Evolutionary conservation across 2,888 invertebrate species (phyloP), one percentile per base, ranked within the genome.

Genomic region (Dicyrtoma fusca): DNA sequence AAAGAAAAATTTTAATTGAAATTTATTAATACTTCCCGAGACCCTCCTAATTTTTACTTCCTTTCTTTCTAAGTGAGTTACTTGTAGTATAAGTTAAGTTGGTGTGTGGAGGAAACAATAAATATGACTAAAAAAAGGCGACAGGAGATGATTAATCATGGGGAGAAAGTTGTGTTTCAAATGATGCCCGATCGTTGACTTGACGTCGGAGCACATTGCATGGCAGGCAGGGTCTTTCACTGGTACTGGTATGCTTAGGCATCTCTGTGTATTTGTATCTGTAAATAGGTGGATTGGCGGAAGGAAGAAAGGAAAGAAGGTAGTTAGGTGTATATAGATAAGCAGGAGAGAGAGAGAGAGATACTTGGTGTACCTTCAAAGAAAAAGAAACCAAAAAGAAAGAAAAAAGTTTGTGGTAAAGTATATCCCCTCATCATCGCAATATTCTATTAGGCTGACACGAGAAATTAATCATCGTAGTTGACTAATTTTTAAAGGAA

Each of bases 401-500:
- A 62, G 63, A 47, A 65, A 64, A 71, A 71, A 71, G 45, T 55
- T 71, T 65, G 63, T 21, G 64, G 57, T 59, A 26, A 69, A 51
- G 45, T 34, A 34, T 34, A 34, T 34, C 34, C 8, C 34, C 34
- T 34, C 64, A 68, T 71, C 71, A 57, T 45, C 17, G 64, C 65
- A 64, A 47, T 45, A 71, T 71, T 71, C 71, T 71, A 71, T 71
- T 71, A 71, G 34, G 71, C 21, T 71, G 71, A 71, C 71, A 71
- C 23, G 45, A 71, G 71, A 65, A 71, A 71, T 71, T 71, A 71
- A 71, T 71, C 71, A 71, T 71, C 59, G 26, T 19, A 61, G 57
- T 65, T 65, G 63, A 64, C 71, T 64, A 71, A 71, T 65, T 71
- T 71, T 65, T 65, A 71, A 71, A 71, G 65, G 71, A 19, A 71